Percentiles rank a stretch among this genome's conserved stretches.
phyloP scores from a whole-genome alignment of 2,113 vertebrate species.

The Panthera tigris region DNA sequence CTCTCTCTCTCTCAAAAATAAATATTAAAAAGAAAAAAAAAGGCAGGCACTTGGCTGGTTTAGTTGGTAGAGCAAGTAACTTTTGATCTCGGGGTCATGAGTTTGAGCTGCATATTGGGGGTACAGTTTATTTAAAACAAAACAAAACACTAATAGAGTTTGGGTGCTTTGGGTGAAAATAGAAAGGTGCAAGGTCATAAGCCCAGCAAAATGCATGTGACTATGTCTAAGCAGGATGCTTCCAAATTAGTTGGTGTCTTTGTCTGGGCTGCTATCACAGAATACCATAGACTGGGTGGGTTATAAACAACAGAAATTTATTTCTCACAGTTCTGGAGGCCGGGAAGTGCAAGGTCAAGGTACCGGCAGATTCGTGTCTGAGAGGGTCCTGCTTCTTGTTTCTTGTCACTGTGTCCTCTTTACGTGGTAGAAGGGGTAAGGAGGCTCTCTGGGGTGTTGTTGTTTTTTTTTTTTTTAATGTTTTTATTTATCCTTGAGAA shows the following conservation, averaged over 20 bases:
- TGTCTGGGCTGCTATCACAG: not conserved
- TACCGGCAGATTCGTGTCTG: not conserved
- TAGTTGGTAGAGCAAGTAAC: not conserved
- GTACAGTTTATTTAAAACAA: not conserved
- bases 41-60: not conserved
- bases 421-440: not conserved
- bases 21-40: too few species aligned
- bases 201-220: too few species aligned
- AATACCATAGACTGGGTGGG: not conserved
- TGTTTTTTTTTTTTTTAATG: not conserved
- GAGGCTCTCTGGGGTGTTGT: not conserved
- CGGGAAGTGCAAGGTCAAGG: not conserved
- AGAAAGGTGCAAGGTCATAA: not conserved
- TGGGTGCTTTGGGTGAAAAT: not conserved
- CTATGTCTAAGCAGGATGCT: not conserved
- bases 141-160: not conserved
- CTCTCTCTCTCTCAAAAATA: too few species aligned
- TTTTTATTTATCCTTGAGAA: too few species aligned
- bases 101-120: not conserved
- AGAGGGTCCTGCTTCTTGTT: not conserved
- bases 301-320: not conserved
- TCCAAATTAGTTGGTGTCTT: not conserved
- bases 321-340: not conserved
- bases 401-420: not conserved
- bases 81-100: not conserved